These are phyloP conservation scores for Oreortyx pictus DNA, from an alignment of 2,797 vertebrate species.

Conservation along the genomic window DNA sequence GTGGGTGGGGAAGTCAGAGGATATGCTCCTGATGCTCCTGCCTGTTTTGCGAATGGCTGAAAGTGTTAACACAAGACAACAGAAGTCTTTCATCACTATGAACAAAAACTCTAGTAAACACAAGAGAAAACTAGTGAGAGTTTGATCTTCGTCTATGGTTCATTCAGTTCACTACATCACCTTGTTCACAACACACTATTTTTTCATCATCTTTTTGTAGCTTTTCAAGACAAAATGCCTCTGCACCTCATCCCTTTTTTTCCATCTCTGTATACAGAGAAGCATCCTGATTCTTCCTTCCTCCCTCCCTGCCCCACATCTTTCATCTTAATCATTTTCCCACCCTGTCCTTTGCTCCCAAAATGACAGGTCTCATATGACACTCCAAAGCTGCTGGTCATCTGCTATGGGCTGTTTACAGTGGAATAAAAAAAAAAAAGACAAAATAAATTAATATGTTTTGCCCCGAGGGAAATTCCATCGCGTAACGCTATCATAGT, in stretches of 20 bases:
- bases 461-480: background rate
- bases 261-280: background rate
- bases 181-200: background rate
- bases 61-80: constrained; percentile 50
- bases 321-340: constrained; percentile 4
- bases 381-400: constrained; percentile 19
- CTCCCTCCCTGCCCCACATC: background rate
- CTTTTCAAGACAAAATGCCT: background rate
- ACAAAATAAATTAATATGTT: constrained; percentile 23
- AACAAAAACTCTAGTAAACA: background rate
- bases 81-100: background rate
- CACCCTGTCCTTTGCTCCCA: background rate
- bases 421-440: constrained; percentile 9
- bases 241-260: background rate
- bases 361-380: constrained; percentile 4
- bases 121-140: background rate
- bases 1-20: constrained; percentile 96
- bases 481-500: background rate
- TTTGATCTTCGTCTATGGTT: background rate
- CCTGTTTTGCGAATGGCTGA: constrained; percentile 84
- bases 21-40: constrained; percentile 87
- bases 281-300: background rate
- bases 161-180: background rate
- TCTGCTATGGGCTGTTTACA: constrained; percentile 3
- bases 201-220: background rate